phyloP scores from a whole-genome alignment of 1,140 invertebrate genomes.

The Archivesica marissinica region DNA sequence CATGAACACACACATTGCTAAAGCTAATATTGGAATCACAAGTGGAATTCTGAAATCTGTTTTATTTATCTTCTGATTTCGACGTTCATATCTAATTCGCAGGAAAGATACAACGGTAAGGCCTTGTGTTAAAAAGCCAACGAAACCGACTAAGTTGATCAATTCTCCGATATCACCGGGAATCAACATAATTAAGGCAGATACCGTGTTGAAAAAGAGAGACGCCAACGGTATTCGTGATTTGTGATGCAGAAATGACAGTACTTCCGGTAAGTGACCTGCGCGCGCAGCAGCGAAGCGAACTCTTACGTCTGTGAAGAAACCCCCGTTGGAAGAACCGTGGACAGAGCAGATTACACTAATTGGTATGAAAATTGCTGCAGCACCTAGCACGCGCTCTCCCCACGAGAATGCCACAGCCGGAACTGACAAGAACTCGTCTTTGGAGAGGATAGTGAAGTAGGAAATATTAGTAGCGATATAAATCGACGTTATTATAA shows the following conservation, averaged over 20 bases:
- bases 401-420: slow-evolving; percentile 21
- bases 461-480: slow-evolving; percentile 15
- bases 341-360: slow-evolving; percentile 29
- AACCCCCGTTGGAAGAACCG: slow-evolving; percentile 3
- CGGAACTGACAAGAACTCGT: not conserved
- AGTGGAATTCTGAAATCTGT: not conserved
- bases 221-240: not conserved
- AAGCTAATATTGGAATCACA: not conserved
- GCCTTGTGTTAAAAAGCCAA: not conserved
- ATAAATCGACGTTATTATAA: not conserved
- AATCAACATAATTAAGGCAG: not conserved
- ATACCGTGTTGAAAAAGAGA: not conserved
- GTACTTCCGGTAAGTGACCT: slow-evolving; percentile 23
- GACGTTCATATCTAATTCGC: not conserved
- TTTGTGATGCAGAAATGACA: slow-evolving; percentile 18
- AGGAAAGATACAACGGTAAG: not conserved
- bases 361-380: not conserved
- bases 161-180: slow-evolving; percentile 6
- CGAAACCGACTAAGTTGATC: slow-evolving; percentile 7
- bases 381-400: not conserved
- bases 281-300: not conserved
- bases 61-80: not conserved
- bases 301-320: slow-evolving; percentile 13
- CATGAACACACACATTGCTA: slow-evolving; percentile 32
- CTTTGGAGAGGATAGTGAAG: not conserved